Evolutionary conservation across 1,140 invertebrate genomes (phyloP).

Genomic region (Pogonus chalceus): DNA sequence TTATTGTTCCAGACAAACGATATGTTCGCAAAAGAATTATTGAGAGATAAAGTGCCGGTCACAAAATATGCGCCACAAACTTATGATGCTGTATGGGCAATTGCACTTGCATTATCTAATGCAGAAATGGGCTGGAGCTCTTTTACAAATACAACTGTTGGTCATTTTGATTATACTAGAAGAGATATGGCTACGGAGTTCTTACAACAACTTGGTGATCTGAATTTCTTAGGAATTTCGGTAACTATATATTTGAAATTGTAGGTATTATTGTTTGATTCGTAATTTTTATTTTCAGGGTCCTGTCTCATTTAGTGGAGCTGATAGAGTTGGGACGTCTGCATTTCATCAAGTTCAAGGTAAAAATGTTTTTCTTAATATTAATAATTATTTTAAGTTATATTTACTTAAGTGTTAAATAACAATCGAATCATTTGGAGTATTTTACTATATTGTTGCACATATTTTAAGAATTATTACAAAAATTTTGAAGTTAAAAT

Average conservation of each 20-base stretch:
- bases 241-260: conserved; percentile 43
- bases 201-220: conserved; percentile 52
- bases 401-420: no score
- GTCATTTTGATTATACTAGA: conserved; percentile 59
- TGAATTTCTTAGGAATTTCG: conserved; percentile 75
- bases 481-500: no score
- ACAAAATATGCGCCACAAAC: conserved; percentile 66
- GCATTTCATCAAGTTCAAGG: conserved; percentile 79
- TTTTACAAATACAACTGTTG: conserved; percentile 38
- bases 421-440: no score
- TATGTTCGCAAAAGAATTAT: conserved; percentile 53
- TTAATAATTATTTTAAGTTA: no score
- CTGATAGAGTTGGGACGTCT: conserved; percentile 73
- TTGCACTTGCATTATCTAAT: conserved; percentile 58
- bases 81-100: conserved; percentile 84
- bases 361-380: no score
- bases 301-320: conserved; percentile 73
- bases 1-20: conserved; percentile 51
- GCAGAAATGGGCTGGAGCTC: conserved; percentile 25
- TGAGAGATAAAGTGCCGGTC: conserved; percentile 40
- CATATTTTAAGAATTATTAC: no score
- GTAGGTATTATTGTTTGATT: background rate
- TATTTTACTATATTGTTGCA: no score
- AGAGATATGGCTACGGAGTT: conserved; percentile 58
- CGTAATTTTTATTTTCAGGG: conserved; percentile 48